Evolutionary conservation across 2,888 invertebrate genomes (phyloP), one percentile per base, ranked within the genome.

Genomic region (Agrypnus murinus): DNA sequence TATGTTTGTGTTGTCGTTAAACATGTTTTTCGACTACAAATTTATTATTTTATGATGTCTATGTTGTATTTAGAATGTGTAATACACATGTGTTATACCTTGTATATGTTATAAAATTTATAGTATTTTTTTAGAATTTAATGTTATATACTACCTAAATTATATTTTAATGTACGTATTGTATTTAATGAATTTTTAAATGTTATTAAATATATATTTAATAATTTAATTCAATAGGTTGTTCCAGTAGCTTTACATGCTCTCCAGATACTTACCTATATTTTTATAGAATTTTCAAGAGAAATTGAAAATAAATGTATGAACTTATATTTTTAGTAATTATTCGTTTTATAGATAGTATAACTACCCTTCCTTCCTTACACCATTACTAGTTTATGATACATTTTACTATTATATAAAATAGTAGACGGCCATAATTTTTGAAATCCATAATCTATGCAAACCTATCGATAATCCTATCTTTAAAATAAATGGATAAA

Each of bases 301-400:
- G 60, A 60, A 64, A 63, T 59, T 74, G 79, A 78, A 75, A 83
- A 83, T 83, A 84, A 84, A 83, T 77, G 78, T 78, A 80, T 84
- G 79, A 78, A 82, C 80, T 81, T 79, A 79, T 75, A 78, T 79
- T 81, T 81, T 79, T 74, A 69, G 72, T 72, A 80, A 81, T 83
- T 80, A 79, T 82, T 82, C 81, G 77, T 81, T 78, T 79, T 76
- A 74, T 80, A 81, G 80, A 77, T 74, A 75, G 81, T 79, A 77
- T 73, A 74, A 77, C 74, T 72, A 75, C 76, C 77, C 75, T 74
- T 74, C 78, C 74, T 73, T 76, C 71, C 76, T 50, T 17, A 31
- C 46, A 40, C 32, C 12, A 31, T 5, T 32, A n/a, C 25, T 25
- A 25, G 25, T 5, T n/a, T 25, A 25, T 25, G 5, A 25, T 25